A percentile compares a stretch with the other conserved stretches of the same genome.
These are phyloP conservation scores for cat (Felis catus) DNA, from an alignment of 2,113 vertebrate species.

Conservation along the genomic window F.catus_Fca126_mat1.0 CM031412.1:186191501-186192000, in stretches of 20 bases:
- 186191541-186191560: background rate
- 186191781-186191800: background rate
- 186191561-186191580: background rate
- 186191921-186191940: background rate
- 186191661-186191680: background rate
- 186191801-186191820: background rate
- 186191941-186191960: slow-evolving; percentile 31
- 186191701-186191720: background rate
- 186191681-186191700: background rate
- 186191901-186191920: background rate
- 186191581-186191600: background rate
- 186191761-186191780: background rate
- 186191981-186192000: background rate
- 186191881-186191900: background rate
- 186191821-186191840: background rate
- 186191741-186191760: background rate
- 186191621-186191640: background rate
- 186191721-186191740: background rate
- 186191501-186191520: background rate
- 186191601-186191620: background rate
- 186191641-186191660: background rate
- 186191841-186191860: background rate
- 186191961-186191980: background rate
- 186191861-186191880: background rate
- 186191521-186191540: background rate